phyloP scores from a whole-genome alignment of 2,113 vertebrate genomes.

The Oreochromis niloticus region DNA sequence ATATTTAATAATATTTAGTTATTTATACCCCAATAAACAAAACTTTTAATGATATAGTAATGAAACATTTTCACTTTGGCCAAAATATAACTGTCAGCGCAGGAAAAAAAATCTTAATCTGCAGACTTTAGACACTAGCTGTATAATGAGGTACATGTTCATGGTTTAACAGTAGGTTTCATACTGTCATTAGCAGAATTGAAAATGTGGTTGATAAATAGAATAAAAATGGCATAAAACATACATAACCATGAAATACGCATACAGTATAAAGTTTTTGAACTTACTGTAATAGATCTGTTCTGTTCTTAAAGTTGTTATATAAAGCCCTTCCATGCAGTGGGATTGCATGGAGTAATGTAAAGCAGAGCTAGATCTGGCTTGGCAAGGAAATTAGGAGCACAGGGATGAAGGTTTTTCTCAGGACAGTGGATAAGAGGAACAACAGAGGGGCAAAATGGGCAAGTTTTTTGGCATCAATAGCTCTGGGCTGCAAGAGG shows the following conservation, averaged over 20 bases:
- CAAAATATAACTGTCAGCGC: background rate
- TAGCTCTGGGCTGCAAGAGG: conserved; percentile 49
- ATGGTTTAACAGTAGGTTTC: background rate
- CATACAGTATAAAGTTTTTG: background rate
- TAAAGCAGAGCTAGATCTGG: background rate
- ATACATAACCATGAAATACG: background rate
- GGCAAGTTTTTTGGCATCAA: conserved; percentile 48
- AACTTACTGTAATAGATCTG: background rate
- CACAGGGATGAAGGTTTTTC: background rate
- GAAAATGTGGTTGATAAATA: background rate
- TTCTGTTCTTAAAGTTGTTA: background rate
- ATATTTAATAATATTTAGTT: background rate
- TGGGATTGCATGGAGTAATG: background rate
- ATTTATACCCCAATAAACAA: background rate
- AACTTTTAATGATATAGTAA: background rate
- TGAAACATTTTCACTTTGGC: background rate
- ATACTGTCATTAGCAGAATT: background rate
- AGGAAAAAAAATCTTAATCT: background rate
- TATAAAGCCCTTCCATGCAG: background rate
- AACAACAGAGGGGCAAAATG: background rate
- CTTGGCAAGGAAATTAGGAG: background rate
- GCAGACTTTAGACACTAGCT: background rate
- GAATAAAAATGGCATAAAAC: background rate
- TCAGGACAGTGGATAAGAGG: background rate
- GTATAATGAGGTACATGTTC: background rate